Evolutionary conservation across 2,113 vertebrate species (phyloP), one percentile per base, ranked within the genome.

Genomic region (Bubo scandiacus): DNA sequence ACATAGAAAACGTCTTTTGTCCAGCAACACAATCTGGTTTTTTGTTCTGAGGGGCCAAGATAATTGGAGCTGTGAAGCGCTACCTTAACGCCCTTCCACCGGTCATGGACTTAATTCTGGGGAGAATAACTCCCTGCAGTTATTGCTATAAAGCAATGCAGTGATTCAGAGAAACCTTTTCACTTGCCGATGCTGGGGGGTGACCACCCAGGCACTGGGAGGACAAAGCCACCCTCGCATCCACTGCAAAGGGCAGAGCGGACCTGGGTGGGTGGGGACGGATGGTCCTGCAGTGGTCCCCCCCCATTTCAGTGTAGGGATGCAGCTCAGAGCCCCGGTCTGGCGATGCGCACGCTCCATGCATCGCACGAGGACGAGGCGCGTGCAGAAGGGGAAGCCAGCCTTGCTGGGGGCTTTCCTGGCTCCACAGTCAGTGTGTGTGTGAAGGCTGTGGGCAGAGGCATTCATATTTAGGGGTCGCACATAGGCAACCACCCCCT

Each of bases 41-140:
- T 96, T 95, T 95, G 71, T 95, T 95, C 85, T 30, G 1, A 52
- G 85, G 34, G 66, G 88, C 82, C 91, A 27, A 92, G 96, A 97
- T 72, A 96, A 97, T 93, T 57, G 88, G 90, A 91, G 91, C 96
- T 59, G 90, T 19, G 26, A 42, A 59, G 92, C 14, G 9, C 93
- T 84, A 97, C 92, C 96, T 97, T 91, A 85, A 92, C 45, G 9
- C 90, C 51, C 96, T 91, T 92, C 95, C 95, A 96, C 63, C 43
- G 15, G 91, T 45, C 96, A 90, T 57, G 86, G 93, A 80, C 93
- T 97, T 96, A 94, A 94, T 68, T 92, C 96, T 32, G 81, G 57
- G 83, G 7, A 97, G 96, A 97, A 98, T 90, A 95, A 96, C 97
- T 97, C 97, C 97, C 97, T 1, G 94, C 95, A 87, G 96, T 91